phyloP scores from a whole-genome alignment of 2,888 invertebrate species.

The Tenodera sinensis region DNA sequence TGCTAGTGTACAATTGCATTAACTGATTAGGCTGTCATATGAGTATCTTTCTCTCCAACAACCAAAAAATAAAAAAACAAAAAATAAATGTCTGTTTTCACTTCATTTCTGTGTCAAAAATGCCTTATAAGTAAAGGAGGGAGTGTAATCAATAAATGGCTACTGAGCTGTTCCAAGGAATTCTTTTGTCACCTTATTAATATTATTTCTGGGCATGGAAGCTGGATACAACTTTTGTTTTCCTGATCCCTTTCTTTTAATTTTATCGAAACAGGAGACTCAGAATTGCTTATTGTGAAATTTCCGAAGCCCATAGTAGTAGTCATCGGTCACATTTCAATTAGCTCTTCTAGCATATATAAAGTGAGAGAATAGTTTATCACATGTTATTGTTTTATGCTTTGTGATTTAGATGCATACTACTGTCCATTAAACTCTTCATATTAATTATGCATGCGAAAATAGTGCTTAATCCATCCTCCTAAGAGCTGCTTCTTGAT shows the following conservation, averaged over 20 bases:
- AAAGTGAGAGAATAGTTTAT: neutral
- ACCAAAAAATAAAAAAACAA: too few relatives aligned
- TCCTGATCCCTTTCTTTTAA: too few relatives aligned
- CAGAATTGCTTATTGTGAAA: too few relatives aligned
- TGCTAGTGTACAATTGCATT: neutral
- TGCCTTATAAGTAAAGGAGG: neutral
- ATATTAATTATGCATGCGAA: too few relatives aligned
- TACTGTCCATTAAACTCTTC: too few relatives aligned
- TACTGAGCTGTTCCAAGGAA: neutral
- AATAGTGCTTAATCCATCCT: too few relatives aligned
- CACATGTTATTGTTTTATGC: neutral
- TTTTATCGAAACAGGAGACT: too few relatives aligned
- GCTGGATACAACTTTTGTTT: neutral
- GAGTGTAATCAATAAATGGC: neutral
- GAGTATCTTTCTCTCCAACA: neutral
- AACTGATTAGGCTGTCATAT: neutral
- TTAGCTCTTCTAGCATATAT: neutral
- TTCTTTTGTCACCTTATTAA: neutral
- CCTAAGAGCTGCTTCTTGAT: too few relatives aligned
- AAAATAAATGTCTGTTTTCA: neutral
- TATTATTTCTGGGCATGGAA: neutral
- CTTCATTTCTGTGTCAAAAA: neutral
- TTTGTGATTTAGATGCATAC: too few relatives aligned
- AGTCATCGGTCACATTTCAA: neutral
- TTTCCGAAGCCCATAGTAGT: neutral